Base-by-base conservation (phyloP, 2,888 invertebrate genomes). In the Oconnorella tubifera region DNA sequence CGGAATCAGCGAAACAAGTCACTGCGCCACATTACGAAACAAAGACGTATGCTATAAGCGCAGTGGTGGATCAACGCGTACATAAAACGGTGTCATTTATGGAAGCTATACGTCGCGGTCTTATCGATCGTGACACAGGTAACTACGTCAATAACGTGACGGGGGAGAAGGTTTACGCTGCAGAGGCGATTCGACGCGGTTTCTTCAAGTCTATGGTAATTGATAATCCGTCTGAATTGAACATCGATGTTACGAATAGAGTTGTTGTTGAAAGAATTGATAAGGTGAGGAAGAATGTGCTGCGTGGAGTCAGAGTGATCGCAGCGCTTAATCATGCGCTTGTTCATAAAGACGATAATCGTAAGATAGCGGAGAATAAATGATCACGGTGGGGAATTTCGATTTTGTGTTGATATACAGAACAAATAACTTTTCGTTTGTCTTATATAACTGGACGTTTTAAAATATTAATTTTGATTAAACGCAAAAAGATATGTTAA, bases 211-310 rank as follows among this genome's bases (percentile, higher is more conserved):
- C 69, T 4, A 63, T 66, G 23, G 70, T 76, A 0, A 70, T 80
- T 0, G 72, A 74, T 1, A 76, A 79, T 64, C 69, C 76, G 3
- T 72, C 72, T 25, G 75, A 72, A 28, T 66, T 80, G 33, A 75
- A 79, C 63, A 75, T 80, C 50, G 76, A 79, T 65, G 75, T 78
- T 1, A 74, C 75, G 33, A 79, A 79, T 69, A 73, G 72, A 56
- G 75, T 80, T 28, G 75, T 80, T 1, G 73, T 79, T 0, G 74
- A 77, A 63, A 73, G 74, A 59, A 63, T 78, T n/a, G 73, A 75
- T 19, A 70, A 68, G 31, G 75, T 77, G 25, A 70, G 73, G 64
- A 68, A 73, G 31, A 78, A 76, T 53, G 67, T 70, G 6, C 59
- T 58, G 33, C 10, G 59, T 4, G 59, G 59, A 19, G 40, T 58